Evolutionary conservation across 2,797 vertebrate species (phyloP), one percentile per base, ranked within the genome.

Genomic region (Serranus cabrilla): DNA sequence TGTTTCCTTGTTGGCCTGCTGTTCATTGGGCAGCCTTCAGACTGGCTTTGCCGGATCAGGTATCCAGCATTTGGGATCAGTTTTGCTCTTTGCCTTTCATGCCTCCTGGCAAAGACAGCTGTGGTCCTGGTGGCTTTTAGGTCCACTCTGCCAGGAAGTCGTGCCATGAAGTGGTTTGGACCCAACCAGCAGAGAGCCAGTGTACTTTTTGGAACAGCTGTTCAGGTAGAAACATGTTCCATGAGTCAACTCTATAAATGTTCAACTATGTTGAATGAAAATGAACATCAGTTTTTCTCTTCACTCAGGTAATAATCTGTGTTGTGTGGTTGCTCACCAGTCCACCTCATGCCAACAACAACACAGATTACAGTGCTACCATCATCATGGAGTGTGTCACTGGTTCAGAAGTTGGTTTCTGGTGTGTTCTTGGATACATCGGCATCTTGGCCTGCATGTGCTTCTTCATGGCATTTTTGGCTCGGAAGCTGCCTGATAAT

Each of bases 1-100:
- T 95, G 95, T 70, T 96, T 95, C 69, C 89, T 96, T 40, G 88
- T 92, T 50, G 80, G 85, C 3, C 65, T 94, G 27, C 81, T 94
- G 46, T 95, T 95, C 40, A 91, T 96, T 27, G 95, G 94, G 0
- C 74, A 92, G 76, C 94, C 94, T 34, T 92, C 93, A 16, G 70
- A 91, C 75, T 92, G 91, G 91, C 87, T 93, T 16, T 96, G 95
- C 68, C 78, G 72, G 13, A 72, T 93, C 70, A 90, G 93, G 39
- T 93, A 94, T 61, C 90, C 93, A 34, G 91, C 91, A 7, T 95
- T 95, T 60, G 93, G 93, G 27, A 86, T 95, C 67, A 93, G 92
- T 80, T 95, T 95, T 83, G 90, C 92, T 2, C 89, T 95, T 3
- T 95, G 94, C 52, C 92, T 95, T 59, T 94, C 94, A 55, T 95